Evolutionary conservation across 1,140 invertebrate genomes (phyloP), one percentile per base, ranked within the genome.

Genomic region (Geopemphigus sp.): DNA sequence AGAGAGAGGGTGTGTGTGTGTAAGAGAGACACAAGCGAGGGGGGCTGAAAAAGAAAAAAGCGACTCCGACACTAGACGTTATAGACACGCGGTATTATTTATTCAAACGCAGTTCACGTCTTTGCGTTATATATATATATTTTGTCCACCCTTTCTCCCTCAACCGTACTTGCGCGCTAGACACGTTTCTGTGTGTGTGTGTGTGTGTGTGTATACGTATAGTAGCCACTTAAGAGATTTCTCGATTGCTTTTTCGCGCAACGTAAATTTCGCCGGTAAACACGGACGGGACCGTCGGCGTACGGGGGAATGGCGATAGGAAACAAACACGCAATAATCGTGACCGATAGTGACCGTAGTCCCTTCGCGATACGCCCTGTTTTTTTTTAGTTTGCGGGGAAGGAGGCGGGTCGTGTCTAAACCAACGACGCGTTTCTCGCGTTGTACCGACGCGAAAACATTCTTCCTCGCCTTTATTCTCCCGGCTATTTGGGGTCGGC

Each of bases 241-340:
- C 57, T 47, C 73, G 39, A 76, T 76, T 76, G 73, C 73, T 76
- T 76, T 76, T 76, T 76, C 56, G 73, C 73, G 73, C 56, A 76
- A 76, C 73, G 61, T 76, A 76, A 76, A 76, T 76, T 76, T 47
- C 56, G 39, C 19, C 57, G 32, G 56, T 26, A 76, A 74, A 73
- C 47, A n/a, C 17, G n/a, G 2, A 22, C 56, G n/a, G 8, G n/a
- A n/a, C n/a, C 32, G 56, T n/a, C n/a, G n/a, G n/a, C n/a, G n/a
- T n/a, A n/a, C n/a, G n/a, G n/a, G n/a, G n/a, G n/a, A n/a, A n/a
- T n/a, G n/a, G n/a, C n/a, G n/a, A n/a, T n/a, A n/a, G n/a, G 47
- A 76, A 76, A 76, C 73, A 61, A 76, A 76, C 73, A 26, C 22
- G 57, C 26, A 76, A 76, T 47, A 61, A 76, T 76, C 57, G 61